Conservation (phyloP, 2,113 vertebrate species). For the Anarrhichthys ocellatus region DNA sequence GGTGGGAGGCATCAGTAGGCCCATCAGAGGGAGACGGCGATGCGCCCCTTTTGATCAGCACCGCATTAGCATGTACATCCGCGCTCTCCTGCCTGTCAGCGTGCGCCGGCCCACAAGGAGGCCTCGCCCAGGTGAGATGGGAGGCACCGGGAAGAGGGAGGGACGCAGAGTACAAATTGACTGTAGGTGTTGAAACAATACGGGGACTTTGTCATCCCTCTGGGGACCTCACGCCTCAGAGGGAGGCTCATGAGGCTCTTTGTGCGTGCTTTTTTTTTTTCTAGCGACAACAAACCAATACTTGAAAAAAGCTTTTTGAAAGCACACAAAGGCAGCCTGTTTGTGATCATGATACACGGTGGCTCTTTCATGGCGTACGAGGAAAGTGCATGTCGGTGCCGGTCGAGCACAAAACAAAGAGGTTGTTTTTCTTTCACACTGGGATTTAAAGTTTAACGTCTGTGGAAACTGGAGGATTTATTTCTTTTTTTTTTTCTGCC, state of each 20-base stretch:
- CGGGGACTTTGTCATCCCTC: constrained; percentile 1
- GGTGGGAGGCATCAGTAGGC: constrained; percentile 42
- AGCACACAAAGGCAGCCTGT: constrained; percentile 30
- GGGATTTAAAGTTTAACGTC: constrained; percentile 36
- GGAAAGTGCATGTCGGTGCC: neutral
- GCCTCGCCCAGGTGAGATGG: constrained; percentile 63
- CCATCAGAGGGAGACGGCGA: constrained; percentile 52
- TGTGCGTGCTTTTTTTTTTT: neutral
- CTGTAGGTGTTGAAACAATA: constrained; percentile 39
- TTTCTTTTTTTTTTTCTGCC: neutral
- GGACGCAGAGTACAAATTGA: constrained; percentile 13
- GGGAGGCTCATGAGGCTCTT: constrained; percentile 10
- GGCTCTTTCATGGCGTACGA: constrained; percentile 29
- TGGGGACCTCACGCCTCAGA: constrained; percentile 39
- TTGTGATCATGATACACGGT: constrained; percentile 18
- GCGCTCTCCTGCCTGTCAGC: constrained; percentile 62
- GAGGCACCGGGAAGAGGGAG: constrained; percentile 18
- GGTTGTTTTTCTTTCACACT: constrained; percentile 48
- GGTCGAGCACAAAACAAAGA: constrained; percentile 49
- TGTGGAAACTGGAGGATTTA: constrained; percentile 18
- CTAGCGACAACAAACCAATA: constrained; percentile 43
- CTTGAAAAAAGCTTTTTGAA: constrained; percentile 36
- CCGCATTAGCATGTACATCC: constrained; percentile 71
- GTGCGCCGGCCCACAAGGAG: constrained; percentile 11
- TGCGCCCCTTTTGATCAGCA: constrained; percentile 74